Base-by-base conservation (phyloP, 2,797 vertebrate genomes). In the Hapalemur alaotrensis region DNA sequence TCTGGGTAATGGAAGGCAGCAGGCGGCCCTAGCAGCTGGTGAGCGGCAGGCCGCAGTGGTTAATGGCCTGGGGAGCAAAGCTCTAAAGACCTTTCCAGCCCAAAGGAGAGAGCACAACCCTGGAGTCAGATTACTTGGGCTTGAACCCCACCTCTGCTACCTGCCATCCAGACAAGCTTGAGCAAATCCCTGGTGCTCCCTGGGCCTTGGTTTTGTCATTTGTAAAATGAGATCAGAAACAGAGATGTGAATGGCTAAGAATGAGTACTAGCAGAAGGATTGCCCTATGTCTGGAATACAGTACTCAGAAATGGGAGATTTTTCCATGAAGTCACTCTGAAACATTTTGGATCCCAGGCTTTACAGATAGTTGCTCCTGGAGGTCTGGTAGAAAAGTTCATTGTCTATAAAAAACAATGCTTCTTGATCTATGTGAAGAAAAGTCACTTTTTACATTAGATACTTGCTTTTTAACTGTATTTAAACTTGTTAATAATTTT, bases 21-120 rank as follows among this genome's bases (percentile, higher is more conserved):
- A 79, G 78, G 57, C 65, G 69, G 5, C 38, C 57, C 7, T 20
- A 8, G 30, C 23, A 65, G 84, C 80, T 88, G 38, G 3, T 25
- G 32, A 90, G 48, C 32, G 75, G 38, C 41, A 35, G 57, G 50
- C n/a, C 54, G 46, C 41, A 0, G 7, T 52, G 20, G 50, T 48
- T 65, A 50, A 80, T 87, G 83, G 2, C 70, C 52, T 41, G 83
- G 69, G 25, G 28, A 95, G 83, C 91, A 94, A 93, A 80, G 6
- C 46, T 15, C 18, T 67, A 12, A 65, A 52, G 35, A 65, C 38
- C 18, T 75, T 75, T 23, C 35, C 12, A 23, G 14, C 32, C 22
- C 25, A 17, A n/a, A 93, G 57, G 67, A 80, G 78, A 54, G 20
- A 79, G 35, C 30, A 22, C n/a, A 93, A 8, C 3, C 9, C 50